Evolutionary conservation across 2,797 vertebrate genomes (phyloP), one percentile per base, ranked within the genome.

Genomic region (Xyrichtys novacula): DNA sequence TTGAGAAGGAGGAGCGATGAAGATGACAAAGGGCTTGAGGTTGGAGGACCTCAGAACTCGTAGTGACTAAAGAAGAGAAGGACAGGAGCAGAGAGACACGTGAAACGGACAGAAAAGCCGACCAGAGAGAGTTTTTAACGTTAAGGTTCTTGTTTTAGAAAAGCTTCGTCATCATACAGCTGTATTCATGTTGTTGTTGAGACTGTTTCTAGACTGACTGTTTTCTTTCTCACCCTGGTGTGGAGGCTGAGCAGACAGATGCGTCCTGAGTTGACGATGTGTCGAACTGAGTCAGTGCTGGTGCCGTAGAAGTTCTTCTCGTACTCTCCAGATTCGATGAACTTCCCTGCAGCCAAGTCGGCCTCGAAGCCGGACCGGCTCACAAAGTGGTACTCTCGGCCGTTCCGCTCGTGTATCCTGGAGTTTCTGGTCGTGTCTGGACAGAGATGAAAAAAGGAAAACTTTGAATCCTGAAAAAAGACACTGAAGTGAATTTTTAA

Each of bases 221-320:
- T 40, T 55, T 25, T 1, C 25, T 31, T 25, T 69, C 66, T 46
- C 92, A 99, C 97, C 95, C 96, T 95, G 9, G 97, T 95, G 79
- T 96, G 96, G 59, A 98, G 94, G 84, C 95, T 96, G 81, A 99
- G 84, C 83, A 99, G 84, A 84, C 97, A 98, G 85, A 98, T 96
- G 85, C 96, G 97, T 65, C 97, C 96, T 0, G 96, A 94, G 93
- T 97, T 98, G 91, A 98, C 87, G 29, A 96, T 92, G 53, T 97
- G 96, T 43, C 96, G 94, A 58, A 98, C 94, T 0, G 96, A 97
- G 84, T 99, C 97, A 10, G 94, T 94, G 87, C 96, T 96, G 34
- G 97, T 98, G 66, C 97, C 97, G 19, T 99, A 99, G 22, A 98
- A 86, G 88, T 98, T 98, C 88, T 96, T 97, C 86, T 96, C 97